Percentiles rank a stretch among this genome's conserved stretches.
Conservation (phyloP, 2,113 vertebrate species). For the Galeopterus variegatus region DNA sequence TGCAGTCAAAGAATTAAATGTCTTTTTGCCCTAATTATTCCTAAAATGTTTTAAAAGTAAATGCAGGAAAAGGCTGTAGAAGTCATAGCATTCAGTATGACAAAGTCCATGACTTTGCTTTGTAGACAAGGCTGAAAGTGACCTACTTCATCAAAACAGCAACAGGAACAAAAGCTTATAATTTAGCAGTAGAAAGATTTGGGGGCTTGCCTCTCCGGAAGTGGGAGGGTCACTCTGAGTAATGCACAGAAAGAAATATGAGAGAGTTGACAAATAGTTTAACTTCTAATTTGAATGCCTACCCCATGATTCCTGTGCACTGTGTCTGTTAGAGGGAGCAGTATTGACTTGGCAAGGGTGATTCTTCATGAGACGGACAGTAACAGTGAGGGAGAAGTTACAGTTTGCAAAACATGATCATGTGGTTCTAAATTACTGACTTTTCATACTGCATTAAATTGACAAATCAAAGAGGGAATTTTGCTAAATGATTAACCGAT, state of each 20-base stretch:
- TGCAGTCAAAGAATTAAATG: neutral
- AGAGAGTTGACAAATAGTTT: neutral
- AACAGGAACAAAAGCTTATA: neutral
- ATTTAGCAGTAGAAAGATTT: neutral
- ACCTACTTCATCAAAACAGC: neutral
- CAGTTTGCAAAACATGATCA: neutral
- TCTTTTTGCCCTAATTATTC: neutral
- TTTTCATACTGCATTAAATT: neutral
- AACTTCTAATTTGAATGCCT: neutral
- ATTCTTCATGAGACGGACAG: neutral
- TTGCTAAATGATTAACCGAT: neutral
- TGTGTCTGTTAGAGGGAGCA: fast-evolving
- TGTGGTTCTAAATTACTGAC: neutral
- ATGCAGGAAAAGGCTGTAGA: neutral
- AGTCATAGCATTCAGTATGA: neutral
- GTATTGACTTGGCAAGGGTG: neutral
- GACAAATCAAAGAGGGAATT: neutral
- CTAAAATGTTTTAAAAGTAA: neutral
- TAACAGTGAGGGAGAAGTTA: neutral
- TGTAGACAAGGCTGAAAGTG: neutral
- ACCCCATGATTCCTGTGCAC: neutral
- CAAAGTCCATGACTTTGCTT: neutral
- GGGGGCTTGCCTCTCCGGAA: neutral
- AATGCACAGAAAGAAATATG: neutral
- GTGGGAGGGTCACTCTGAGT: neutral